phyloP scores from a whole-genome alignment of 2,113 vertebrate genomes.

The Grammomys dolichurus region DNA sequence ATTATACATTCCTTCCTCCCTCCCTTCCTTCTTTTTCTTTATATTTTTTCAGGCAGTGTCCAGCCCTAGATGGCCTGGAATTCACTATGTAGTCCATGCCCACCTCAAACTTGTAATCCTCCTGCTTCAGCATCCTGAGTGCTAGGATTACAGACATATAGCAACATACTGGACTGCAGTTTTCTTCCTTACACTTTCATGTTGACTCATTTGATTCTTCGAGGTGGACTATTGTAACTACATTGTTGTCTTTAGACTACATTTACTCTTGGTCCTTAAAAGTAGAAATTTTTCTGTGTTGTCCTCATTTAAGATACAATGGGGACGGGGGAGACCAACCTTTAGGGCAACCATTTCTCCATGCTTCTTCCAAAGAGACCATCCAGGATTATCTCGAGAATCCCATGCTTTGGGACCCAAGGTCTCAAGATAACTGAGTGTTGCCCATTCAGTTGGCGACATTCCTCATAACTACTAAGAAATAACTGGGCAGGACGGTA shows the following conservation, averaged over 20 bases:
- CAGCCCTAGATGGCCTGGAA: background rate
- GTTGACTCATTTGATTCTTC: background rate
- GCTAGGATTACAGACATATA: background rate
- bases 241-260: background rate
- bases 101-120: background rate
- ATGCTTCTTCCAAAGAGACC: background rate
- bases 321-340: background rate
- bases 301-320: background rate
- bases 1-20: background rate
- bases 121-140: background rate
- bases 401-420: background rate
- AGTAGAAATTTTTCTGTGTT: background rate
- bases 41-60: background rate
- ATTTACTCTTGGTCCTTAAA: conserved; percentile 25
- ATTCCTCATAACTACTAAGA: background rate
- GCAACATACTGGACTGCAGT: background rate
- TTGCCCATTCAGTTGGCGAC: too few relatives aligned
- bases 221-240: background rate
- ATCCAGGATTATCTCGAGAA: background rate
- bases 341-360: background rate
- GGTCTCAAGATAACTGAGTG: background rate
- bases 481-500: background rate
- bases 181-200: background rate
- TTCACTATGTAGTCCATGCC: background rate
- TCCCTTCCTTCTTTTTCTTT: too few relatives aligned